A percentile compares a stretch with the other conserved stretches of the same genome.
Evolutionary conservation across 30 jellyfish, hydroid and myxozoan genomes (phyloP).

Genomic region (Hydra vulgaris): DNA sequence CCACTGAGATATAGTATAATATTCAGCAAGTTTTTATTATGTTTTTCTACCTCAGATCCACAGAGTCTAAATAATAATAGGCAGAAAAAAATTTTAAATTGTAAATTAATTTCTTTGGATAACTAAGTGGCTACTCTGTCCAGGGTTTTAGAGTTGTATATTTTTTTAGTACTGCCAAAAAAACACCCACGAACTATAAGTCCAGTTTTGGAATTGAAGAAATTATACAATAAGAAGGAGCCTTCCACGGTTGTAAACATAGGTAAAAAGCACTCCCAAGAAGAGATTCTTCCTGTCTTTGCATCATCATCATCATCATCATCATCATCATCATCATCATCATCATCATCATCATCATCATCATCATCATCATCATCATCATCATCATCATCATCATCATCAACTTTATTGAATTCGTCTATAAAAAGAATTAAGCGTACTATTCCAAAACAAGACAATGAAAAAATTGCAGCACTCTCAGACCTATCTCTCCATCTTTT

Average conservation of each 20-base stretch:
- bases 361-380: too few relatives aligned
- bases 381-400: too few relatives aligned
- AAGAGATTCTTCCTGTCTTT: not conserved
- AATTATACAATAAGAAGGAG: not conserved
- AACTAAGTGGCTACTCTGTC: not conserved
- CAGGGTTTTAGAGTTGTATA: not conserved
- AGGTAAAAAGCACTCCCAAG: not conserved
- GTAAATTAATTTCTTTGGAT: not conserved
- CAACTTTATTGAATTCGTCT: not conserved
- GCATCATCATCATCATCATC: not conserved
- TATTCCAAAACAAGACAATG: not conserved
- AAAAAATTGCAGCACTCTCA: not conserved
- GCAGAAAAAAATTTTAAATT: not conserved
- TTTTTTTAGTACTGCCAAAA: not conserved
- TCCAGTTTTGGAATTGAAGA: not conserved
- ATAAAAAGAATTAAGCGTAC: not conserved
- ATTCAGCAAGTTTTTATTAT: not conserved
- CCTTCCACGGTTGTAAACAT: not conserved
- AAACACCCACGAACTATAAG: not conserved
- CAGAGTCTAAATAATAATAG: not conserved
- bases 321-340: too few relatives aligned
- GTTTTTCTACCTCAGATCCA: not conserved
- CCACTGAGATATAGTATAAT: not conserved
- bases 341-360: too few relatives aligned
- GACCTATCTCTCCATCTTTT: not conserved